Percentiles rank a stretch among this genome's conserved stretches.
Evolutionary conservation across 2,888 invertebrate genomes (phyloP).

Genomic region (Philereme transversata): DNA sequence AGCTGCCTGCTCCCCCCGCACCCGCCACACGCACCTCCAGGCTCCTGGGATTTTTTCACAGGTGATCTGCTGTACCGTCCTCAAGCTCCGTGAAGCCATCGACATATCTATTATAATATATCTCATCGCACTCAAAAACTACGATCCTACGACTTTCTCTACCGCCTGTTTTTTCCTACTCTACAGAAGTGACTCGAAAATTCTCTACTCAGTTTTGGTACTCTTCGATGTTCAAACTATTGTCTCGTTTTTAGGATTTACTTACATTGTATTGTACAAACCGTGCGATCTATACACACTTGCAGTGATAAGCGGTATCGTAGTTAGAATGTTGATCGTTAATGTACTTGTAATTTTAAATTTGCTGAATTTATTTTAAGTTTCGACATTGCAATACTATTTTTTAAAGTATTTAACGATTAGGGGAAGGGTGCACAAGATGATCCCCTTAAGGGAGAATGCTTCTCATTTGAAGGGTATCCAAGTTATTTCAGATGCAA

Average conservation of each 20-base stretch:
- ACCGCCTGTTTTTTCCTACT: slow-evolving; percentile 57
- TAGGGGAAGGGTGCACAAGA: too few relatives aligned
- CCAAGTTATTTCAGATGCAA: too few relatives aligned
- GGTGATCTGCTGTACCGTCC: slow-evolving; percentile 75
- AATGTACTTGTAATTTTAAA: slow-evolving; percentile 63
- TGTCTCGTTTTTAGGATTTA: slow-evolving; percentile 54
- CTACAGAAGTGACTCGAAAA: slow-evolving; percentile 43
- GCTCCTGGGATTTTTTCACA: slow-evolving; percentile 80
- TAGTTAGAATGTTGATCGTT: slow-evolving; percentile 67
- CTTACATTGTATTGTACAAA: slow-evolving; percentile 63
- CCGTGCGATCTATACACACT: slow-evolving; percentile 72
- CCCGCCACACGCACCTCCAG: slow-evolving; percentile 67
- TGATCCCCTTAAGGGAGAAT: too few relatives aligned
- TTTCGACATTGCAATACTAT: slow-evolving; percentile 12
- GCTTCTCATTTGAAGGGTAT: too few relatives aligned
- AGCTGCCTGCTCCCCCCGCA: slow-evolving; percentile 69
- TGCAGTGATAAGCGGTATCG: slow-evolving; percentile 71
- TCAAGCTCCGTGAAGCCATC: slow-evolving; percentile 55
- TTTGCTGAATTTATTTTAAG: slow-evolving; percentile 49
- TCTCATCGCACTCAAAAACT: slow-evolving; percentile 57
- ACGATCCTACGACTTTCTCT: slow-evolving; percentile 55
- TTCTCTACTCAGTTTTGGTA: slow-evolving; percentile 50
- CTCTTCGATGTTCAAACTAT: slow-evolving; percentile 54
- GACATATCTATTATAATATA: slow-evolving; percentile 59
- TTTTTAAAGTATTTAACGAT: background rate